Conservation (phyloP, 2,797 vertebrate genomes). For the Takifugu rubripes region DNA sequence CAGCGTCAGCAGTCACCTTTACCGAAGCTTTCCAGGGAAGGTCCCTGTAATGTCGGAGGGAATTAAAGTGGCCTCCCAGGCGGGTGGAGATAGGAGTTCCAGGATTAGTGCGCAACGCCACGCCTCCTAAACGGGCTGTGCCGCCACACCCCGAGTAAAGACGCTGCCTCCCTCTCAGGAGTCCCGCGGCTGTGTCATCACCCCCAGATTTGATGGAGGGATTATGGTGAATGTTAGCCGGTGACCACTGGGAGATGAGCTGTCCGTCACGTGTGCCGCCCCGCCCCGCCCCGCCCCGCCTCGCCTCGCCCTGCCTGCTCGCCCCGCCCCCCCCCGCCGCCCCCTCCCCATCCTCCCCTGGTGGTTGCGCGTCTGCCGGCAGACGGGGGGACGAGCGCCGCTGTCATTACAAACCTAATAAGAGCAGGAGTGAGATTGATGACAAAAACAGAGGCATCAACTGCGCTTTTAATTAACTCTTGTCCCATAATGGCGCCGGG, state of each 20-base stretch:
- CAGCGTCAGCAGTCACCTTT: constrained; percentile 78
- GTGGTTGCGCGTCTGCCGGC: constrained; percentile 42
- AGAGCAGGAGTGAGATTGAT: constrained; percentile 75
- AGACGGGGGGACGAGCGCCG: constrained; percentile 54
- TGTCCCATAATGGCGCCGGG: constrained; percentile 67
- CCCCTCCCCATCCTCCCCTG: constrained; percentile 7
- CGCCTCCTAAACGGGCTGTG: constrained; percentile 55
- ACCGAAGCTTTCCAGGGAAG: constrained; percentile 69
- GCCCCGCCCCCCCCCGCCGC: constrained; percentile 14
- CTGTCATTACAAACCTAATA: constrained; percentile 77
- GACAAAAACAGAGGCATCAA: constrained; percentile 74
- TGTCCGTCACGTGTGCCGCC: constrained; percentile 49
- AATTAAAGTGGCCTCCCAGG: constrained; percentile 76
- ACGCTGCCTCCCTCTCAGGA: constrained; percentile 21
- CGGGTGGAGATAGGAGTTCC: constrained; percentile 32
- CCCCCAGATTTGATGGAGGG: constrained; percentile 51
- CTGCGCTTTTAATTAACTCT: constrained; percentile 80
- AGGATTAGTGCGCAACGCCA: constrained; percentile 70
- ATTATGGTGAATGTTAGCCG: constrained; percentile 50
- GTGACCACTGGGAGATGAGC: constrained; percentile 58
- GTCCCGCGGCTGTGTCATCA: constrained; percentile 1
- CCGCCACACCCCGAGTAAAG: constrained; percentile 51
- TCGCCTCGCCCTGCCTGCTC: neutral
- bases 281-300: constrained; percentile 1
- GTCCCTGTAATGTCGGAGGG: constrained; percentile 71